Conservation (phyloP, 2,888 invertebrate species). For the Nebria brevicollis region DNA sequence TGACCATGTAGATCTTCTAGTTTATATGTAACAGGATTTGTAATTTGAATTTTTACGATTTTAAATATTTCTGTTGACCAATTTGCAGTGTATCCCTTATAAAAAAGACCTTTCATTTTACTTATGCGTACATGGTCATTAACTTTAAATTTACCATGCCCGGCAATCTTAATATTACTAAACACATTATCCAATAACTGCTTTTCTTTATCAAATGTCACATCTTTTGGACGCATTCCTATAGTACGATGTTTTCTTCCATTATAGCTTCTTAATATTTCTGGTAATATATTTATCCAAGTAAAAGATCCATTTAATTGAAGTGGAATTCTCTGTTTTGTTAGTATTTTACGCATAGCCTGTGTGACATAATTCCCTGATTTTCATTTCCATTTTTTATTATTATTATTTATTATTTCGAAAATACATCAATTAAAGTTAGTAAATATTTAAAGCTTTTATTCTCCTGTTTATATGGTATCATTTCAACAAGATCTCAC, state of each 20-base stretch:
- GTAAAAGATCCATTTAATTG: slow-evolving; percentile 54
- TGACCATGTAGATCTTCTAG: slow-evolving; percentile 52
- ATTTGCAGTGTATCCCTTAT: no score
- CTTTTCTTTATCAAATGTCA: slow-evolving; percentile 54
- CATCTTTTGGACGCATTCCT: slow-evolving; percentile 55
- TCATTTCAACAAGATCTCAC: slow-evolving; percentile 55
- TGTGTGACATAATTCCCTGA: slow-evolving; percentile 52
- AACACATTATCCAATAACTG: slow-evolving; percentile 50
- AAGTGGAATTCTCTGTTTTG: slow-evolving; percentile 50
- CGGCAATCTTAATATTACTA: slow-evolving; percentile 51
- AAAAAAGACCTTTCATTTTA: no score
- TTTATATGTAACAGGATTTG: slow-evolving; percentile 55
- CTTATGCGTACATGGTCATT: no score
- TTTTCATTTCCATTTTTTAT: slow-evolving; percentile 58
- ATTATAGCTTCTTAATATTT: slow-evolving; percentile 54
- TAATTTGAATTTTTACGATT: slow-evolving; percentile 48
- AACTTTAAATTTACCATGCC: no score
- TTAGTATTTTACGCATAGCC: slow-evolving; percentile 48
- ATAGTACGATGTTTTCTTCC: slow-evolving; percentile 56
- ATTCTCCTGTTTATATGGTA: slow-evolving; percentile 54
- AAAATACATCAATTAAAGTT: slow-evolving; percentile 59
- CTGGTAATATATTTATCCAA: slow-evolving; percentile 50
- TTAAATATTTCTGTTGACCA: no score
- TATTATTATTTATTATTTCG: no score
- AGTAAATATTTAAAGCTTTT: slow-evolving; percentile 56